phyloP scores from a whole-genome alignment of 2,797 vertebrate genomes.

The Odontamblyopus rebecca region DNA sequence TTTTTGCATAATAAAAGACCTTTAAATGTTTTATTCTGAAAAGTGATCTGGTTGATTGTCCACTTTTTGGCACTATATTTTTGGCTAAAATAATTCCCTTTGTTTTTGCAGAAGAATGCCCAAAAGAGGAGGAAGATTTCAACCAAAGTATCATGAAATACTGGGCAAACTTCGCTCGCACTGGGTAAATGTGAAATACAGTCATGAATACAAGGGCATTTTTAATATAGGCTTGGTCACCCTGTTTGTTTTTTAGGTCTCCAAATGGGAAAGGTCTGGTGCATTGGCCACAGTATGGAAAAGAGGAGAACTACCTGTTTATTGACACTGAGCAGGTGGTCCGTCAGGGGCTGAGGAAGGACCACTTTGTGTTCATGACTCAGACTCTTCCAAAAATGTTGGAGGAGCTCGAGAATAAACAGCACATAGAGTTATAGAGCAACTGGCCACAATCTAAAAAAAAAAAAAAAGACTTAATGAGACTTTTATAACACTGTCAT shows the following conservation, averaged over 20 bases:
- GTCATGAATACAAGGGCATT: background rate
- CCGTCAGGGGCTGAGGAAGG: constrained; percentile 69
- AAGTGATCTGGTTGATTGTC: too few species aligned
- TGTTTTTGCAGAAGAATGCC: constrained; percentile 57
- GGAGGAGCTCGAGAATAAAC: constrained; percentile 30
- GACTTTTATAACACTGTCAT: too few species aligned
- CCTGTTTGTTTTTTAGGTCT: constrained; percentile 51
- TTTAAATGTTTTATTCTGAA: too few species aligned
- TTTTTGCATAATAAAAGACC: too few species aligned
- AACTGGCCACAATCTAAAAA: background rate
- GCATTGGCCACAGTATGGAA: constrained; percentile 80
- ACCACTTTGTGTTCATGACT: constrained; percentile 68
- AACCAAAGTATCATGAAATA: constrained; percentile 79
- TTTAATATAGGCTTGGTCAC: background rate
- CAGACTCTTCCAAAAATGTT: constrained; percentile 59
- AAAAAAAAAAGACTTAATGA: too few species aligned
- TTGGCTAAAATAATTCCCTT: background rate
- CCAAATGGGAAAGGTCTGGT: constrained; percentile 78
- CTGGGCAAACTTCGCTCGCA: constrained; percentile 85
- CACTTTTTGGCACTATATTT: background rate
- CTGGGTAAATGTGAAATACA: constrained; percentile 44
- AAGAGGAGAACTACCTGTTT: constrained; percentile 70
- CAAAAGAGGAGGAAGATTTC: constrained; percentile 72
- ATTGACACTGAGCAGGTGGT: constrained; percentile 63
- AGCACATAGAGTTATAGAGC: constrained; percentile 53